These are phyloP conservation scores for Sisyra terminalis DNA, from an alignment of 2,888 invertebrate genomes.

Conservation along the genomic window DNA sequence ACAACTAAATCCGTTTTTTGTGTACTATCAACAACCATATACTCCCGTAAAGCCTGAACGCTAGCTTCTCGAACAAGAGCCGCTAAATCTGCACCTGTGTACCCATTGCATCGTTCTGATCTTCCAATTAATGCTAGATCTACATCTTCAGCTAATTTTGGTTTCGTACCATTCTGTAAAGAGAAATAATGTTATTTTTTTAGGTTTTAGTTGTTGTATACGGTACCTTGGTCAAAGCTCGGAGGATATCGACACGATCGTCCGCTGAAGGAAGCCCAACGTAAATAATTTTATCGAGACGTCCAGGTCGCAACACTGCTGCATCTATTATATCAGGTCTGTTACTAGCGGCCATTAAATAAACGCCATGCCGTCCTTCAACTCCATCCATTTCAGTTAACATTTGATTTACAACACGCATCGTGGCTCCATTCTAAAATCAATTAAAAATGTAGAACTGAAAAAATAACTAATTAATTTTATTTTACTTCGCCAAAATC, in stretches of 20 bases:
- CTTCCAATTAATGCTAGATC: slow-evolving; percentile 52
- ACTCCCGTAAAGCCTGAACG: slow-evolving; percentile 60
- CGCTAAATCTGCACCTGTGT: slow-evolving; percentile 87
- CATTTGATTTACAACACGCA: slow-evolving; percentile 89
- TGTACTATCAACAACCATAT: slow-evolving; percentile 28
- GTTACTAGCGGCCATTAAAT: slow-evolving; percentile 91
- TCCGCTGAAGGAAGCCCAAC: slow-evolving; percentile 68
- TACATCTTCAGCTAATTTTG: slow-evolving; percentile 59
- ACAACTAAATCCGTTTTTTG: slow-evolving; percentile 23
- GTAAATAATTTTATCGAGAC: slow-evolving; percentile 78
- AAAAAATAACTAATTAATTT: too few relatives aligned
- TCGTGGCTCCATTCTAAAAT: slow-evolving; percentile 46
- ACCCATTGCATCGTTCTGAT: slow-evolving; percentile 52
- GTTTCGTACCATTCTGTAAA: slow-evolving; percentile 59
- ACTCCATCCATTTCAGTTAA: slow-evolving; percentile 98
- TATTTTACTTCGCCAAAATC: slow-evolving; percentile 45
- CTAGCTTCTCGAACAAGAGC: slow-evolving; percentile 81
- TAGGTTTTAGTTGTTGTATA: too few relatives aligned
- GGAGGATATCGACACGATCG: slow-evolving; percentile 77
- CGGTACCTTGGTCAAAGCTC: slow-evolving; percentile 74
- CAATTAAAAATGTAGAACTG: background rate
- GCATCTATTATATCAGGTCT: slow-evolving; percentile 94
- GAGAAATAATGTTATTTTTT: slow-evolving; percentile 7
- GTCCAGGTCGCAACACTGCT: slow-evolving; percentile 76
- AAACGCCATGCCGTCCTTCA: slow-evolving; percentile 80